These are phyloP conservation scores for Pseudochirops cupreus DNA, from an alignment of 2,797 vertebrate genomes.

Conservation along the genomic window DNA sequence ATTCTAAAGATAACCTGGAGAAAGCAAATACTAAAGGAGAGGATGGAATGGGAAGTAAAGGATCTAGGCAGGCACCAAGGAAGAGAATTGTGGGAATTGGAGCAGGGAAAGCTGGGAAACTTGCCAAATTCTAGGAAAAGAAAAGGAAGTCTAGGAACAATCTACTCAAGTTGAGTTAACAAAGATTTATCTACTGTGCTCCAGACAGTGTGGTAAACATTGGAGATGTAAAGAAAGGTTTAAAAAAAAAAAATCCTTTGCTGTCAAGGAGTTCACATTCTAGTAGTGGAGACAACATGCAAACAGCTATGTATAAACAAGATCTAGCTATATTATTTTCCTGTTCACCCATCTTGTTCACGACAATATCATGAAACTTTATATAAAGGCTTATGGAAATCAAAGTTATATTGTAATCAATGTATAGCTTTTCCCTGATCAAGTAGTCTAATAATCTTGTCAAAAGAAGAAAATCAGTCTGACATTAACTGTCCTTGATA, in stretches of 20 bases:
- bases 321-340: not conserved
- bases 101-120: not conserved
- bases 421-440: not conserved
- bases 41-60: not conserved
- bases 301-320: not conserved
- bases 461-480: not conserved
- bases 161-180: not conserved
- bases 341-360: not conserved
- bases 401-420: not conserved
- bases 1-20: not conserved
- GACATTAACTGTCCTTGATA: not conserved
- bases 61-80: not conserved
- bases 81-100: not conserved
- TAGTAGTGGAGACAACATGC: not conserved
- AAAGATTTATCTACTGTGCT: not conserved
- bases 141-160: not conserved
- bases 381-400: not conserved
- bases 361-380: not conserved
- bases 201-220: not conserved
- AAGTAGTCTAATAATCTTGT: not conserved
- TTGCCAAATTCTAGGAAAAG: not conserved
- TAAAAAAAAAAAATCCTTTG: not conserved
- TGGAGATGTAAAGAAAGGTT: not conserved
- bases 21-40: not conserved
- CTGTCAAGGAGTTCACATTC: not conserved